phyloP scores from a whole-genome alignment of 64 coral and sea anemone species.

The Montipora capricornis region DNA sequence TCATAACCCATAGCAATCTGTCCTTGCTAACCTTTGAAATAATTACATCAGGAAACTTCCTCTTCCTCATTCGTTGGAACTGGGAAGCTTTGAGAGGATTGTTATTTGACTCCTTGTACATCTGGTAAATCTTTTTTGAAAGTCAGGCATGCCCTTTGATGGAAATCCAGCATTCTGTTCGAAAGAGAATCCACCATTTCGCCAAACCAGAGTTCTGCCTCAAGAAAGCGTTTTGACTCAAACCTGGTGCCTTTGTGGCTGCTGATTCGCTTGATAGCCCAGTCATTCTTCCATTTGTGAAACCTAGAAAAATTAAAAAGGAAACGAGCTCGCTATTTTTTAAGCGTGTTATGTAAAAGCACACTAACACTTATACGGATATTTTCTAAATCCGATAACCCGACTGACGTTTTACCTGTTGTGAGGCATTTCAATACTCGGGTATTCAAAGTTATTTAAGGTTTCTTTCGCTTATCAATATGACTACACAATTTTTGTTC shows the following conservation, averaged over 20 bases:
- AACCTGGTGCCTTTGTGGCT: background rate
- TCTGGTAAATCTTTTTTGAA: background rate
- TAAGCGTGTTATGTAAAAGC: too few species aligned
- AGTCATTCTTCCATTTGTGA: slow-evolving; percentile 4
- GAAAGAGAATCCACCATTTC: background rate
- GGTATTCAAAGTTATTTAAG: too few species aligned
- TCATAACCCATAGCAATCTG: background rate
- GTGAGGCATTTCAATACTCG: too few species aligned
- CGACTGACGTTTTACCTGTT: too few species aligned
- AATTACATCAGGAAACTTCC: background rate
- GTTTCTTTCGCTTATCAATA: too few species aligned
- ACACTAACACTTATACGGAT: too few species aligned
- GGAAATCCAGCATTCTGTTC: background rate
- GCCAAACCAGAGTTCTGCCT: background rate
- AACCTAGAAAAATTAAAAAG: background rate
- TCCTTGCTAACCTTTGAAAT: background rate
- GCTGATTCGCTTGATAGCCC: background rate
- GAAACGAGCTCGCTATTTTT: too few species aligned
- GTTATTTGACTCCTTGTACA: background rate
- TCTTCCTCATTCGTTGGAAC: background rate
- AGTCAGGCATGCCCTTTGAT: background rate
- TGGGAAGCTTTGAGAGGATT: background rate
- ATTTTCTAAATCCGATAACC: too few species aligned
- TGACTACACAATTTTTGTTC: too few species aligned
- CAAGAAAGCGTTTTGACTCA: background rate